Evolutionary conservation across 2,888 invertebrate species (phyloP), one percentile per base, ranked within the genome.

Genomic region (Macrosiphum euphorbiae): DNA sequence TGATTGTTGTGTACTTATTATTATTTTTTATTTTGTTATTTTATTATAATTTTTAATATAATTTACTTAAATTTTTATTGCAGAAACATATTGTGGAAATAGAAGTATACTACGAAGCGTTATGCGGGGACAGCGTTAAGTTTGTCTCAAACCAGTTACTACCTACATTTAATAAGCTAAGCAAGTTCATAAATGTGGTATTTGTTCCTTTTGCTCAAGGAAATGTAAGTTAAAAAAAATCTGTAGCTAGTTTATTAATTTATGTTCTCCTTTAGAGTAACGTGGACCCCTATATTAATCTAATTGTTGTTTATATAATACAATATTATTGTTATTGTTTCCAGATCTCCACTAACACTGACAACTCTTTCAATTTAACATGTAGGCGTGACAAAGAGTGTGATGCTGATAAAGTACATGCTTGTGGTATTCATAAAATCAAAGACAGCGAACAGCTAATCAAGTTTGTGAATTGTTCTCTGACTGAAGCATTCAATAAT

Each of bases 371-470:
- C 24, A 24, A 10, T 28, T 3, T 35, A 20, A 20, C 3, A 3
- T 94, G 94, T 67, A 1, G 0, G 0, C 90, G 94, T 61, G 8
- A 7, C 0, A n/a, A 16, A 20, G 90, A 94, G 86, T 94, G 94
- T 61, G 26, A 24, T 24, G 90, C 86, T 50, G 94, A 94, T 61
- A 67, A 7, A 67, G 44, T 94, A 44, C 94, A 94, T 24, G 90
- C 94, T 50, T 94, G 94, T 58, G 87, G 26, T 52, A 94, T 94
- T 52, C 20, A 55, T n/a, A 50, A 93, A 35, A 93, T 93, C 47
- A 84, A 35, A 10, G 86, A 94, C 0, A 26, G 24, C 24, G 61
- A 47, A 47, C 58, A 61, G 11, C 16, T 90, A 24, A 11, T 90
- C 8, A 67, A 87, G 5, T 94, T 94, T 61, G 28, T 94, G 24